Evolutionary conservation across 2,113 vertebrate species (phyloP), one percentile per base, ranked within the genome.

Genomic region (Hoplias malabaricus): DNA sequence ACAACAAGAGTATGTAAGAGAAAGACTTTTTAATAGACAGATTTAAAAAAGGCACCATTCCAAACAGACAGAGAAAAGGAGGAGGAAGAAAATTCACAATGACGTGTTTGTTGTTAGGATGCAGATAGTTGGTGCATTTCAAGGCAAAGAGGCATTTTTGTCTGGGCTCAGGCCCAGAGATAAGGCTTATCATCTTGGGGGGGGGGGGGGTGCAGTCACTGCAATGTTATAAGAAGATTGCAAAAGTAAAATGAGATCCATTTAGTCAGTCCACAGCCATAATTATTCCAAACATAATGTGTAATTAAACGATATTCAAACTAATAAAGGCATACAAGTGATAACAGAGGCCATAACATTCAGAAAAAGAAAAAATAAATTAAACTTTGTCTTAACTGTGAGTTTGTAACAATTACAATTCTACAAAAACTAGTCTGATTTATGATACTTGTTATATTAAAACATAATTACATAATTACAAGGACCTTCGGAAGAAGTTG

Each of bases 141-240:
- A 66, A 75, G 73, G 73, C 61, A 75, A 66, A 66, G 5, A 53
- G 61, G 73, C 54, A 40, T 19, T 12, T 77, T 62, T 12, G 67
- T n/a, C 66, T 66, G 11, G 38, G 19, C 31, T 63, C 16, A 63
- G 59, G 59, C 59, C 34, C 59, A 57, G 16, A 11, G 9, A 40
- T 36, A 59, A 33, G 73, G 40, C 66, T 70, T 70, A 21, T 21
- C 27, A 36, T 54, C 16, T 48, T 31, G 23, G 16, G 57, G n/a
- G 31, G 50, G 59, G 48, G 57, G n/a, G 31, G 50, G 59, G 48
- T 59, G 19, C 68, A 57, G 66, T 10, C 42, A 36, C 40, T 9
- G 33, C 5, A 19, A 5, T 59, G 4, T 14, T 59, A 59, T 27
- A 2, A 11, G 42, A 43, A 13, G 48, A 0, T 1, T 21, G n/a